These are phyloP conservation scores for Platichthys stellatus DNA, from an alignment of 2,113 vertebrate genomes.

Conservation along the genomic window DNA sequence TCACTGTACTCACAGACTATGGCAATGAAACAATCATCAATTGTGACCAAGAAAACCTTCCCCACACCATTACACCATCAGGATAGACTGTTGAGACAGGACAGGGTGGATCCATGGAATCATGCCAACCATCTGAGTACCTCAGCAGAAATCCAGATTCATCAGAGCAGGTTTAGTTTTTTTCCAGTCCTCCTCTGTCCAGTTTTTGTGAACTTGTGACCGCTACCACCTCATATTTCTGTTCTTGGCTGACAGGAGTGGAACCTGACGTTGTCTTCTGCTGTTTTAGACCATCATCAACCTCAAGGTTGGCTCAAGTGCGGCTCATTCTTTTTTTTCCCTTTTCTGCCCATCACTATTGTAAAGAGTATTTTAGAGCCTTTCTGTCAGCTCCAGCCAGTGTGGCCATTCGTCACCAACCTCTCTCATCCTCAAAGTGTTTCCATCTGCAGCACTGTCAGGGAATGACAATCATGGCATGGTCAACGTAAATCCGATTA, in stretches of 20 bases:
- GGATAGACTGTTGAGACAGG: neutral
- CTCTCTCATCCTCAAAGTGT: neutral
- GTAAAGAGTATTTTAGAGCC: neutral
- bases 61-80: neutral
- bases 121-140: neutral
- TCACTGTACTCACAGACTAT: neutral
- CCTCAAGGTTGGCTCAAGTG: neutral
- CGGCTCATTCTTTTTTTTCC: too few relatives aligned
- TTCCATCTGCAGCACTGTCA: neutral
- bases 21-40: neutral
- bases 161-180: neutral
- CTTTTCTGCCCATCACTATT: neutral
- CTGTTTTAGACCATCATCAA: neutral
- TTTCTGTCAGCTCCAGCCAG: neutral
- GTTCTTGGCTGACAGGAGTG: slow-evolving; percentile 2
- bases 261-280: slow-evolving; percentile 7
- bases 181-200: neutral
- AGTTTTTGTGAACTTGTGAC: neutral
- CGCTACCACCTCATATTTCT: neutral
- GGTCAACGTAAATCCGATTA: too few relatives aligned
- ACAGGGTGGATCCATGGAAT: neutral
- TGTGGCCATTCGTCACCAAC: neutral
- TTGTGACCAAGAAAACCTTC: neutral
- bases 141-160: slow-evolving; percentile 6
- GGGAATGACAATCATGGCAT: too few relatives aligned